Base-by-base conservation (phyloP, 2,113 vertebrate genomes). In the Ptychochromis oligacanthus region DNA sequence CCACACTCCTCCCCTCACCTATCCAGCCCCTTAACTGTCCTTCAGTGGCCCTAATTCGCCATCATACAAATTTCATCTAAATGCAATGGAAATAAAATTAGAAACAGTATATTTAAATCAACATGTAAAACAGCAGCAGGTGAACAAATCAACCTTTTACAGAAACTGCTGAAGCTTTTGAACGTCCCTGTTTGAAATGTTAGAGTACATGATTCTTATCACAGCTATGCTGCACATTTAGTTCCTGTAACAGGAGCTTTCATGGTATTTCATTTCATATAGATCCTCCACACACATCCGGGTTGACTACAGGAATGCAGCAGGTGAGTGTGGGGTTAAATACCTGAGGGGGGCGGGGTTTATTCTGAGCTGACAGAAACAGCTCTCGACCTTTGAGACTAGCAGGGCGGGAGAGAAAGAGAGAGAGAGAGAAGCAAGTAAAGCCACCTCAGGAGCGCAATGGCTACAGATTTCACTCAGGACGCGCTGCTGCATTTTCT, bases 401-500 rank as follows among this genome's bases (percentile, higher is more conserved):
- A 0, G 17, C 67, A 56, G 56, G 20, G 26, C 20, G 56, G 58
- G 26, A 59, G 78, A 9, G 17, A 46, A 10, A 43, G 5, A 20
- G 17, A 56, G 20, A 49, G 60, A n/a, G 28, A 31, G 28, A 31
- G 34, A 54, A 52, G 5, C 12, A 3, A 13, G 6, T 49, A 22
- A 1, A 2, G 1, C 1, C 1, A 1, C 6, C 7, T 28, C 17
- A 2, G 56, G 6, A 34, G 24, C 9, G 17, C 7, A 17, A 99
- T 99, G 98, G 97, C 97, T 26, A 83, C 90, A 34, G 96, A 96
- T 59, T 90, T 99, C 54, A 97, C 95, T 8, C 97, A 98, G 91
- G 97, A 97, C 89, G 89, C 96, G 7, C 95, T 99, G 18, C 83
- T 99, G 83, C 89, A 94, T 12, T 99, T 97, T 55, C 95, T 99